A percentile compares a stretch with the other conserved stretches of the same genome.
Evolutionary conservation across 2,888 invertebrate genomes (phyloP).

Genomic region (Athalia rosae): DNA sequence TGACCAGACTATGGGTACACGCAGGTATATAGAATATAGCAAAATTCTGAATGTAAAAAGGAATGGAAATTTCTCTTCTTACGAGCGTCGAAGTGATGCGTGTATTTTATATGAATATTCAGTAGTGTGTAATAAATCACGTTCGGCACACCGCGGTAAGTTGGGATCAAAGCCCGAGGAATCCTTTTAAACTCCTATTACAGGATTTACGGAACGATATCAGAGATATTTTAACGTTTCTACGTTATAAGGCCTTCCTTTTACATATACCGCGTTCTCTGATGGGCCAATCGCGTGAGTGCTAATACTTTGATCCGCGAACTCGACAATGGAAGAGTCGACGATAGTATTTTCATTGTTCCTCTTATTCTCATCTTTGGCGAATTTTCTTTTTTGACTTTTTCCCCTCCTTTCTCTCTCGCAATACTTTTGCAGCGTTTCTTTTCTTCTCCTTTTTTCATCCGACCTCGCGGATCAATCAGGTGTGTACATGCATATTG

Average conservation of each 20-base stretch:
- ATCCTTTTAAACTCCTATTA: conserved; percentile 32
- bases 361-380: conserved; percentile 27
- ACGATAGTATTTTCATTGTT: conserved; percentile 31
- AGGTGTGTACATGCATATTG: not conserved
- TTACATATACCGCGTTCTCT: not conserved
- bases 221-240: conserved; percentile 26
- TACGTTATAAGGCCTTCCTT: conserved; percentile 5
- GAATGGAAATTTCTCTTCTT: too few relatives aligned
- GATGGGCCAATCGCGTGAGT: conserved; percentile 44
- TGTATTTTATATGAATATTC: not conserved
- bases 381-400: conserved; percentile 12
- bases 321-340: conserved; percentile 36
- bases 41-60: too few relatives aligned
- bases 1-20: not conserved
- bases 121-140: conserved; percentile 15
- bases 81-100: not conserved
- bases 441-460: not conserved
- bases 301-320: conserved; percentile 41
- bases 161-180: conserved; percentile 2
- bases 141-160: conserved; percentile 4
- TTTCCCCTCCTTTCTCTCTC: not conserved
- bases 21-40: too few relatives aligned
- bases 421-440: conserved; percentile 3
- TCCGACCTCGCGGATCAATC: conserved; percentile 13
- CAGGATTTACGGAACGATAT: conserved; percentile 34